These are phyloP conservation scores for Lithophane ornitopus DNA, from an alignment of 2,888 invertebrate genomes.

Conservation along the genomic window DNA sequence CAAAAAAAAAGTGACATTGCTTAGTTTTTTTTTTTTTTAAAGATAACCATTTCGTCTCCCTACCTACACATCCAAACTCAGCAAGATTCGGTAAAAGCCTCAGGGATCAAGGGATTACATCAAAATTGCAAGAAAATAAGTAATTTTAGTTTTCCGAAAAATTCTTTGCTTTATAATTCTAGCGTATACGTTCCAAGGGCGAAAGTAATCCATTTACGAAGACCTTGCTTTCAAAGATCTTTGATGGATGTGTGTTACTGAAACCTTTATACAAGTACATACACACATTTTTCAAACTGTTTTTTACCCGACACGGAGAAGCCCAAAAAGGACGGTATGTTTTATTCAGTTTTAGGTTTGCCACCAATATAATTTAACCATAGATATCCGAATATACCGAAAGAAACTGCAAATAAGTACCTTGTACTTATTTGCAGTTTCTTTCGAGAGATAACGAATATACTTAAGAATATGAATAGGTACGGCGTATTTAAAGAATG, in stretches of 20 bases:
- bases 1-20: too few relatives aligned
- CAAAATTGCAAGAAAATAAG: slow-evolving; percentile 30
- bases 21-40: too few relatives aligned
- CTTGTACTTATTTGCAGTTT: not conserved
- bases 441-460: too few relatives aligned
- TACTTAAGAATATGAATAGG: not conserved
- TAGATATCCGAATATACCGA: too few relatives aligned
- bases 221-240: slow-evolving; percentile 23
- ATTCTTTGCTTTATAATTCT: slow-evolving; percentile 19
- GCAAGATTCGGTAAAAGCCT: slow-evolving; percentile 17
- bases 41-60: not conserved
- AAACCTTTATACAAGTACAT: slow-evolving; percentile 5
- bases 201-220: slow-evolving; percentile 44
- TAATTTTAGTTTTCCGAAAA: slow-evolving; percentile 37
- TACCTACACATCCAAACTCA: slow-evolving; percentile 2
- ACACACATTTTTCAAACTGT: not conserved
- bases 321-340: not conserved
- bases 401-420: too few relatives aligned
- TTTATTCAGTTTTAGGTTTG: not conserved
- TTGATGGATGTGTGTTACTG: slow-evolving; percentile 40
- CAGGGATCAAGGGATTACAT: slow-evolving; percentile 28
- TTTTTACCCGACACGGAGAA: not conserved
- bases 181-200: not conserved
- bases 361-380: too few relatives aligned
- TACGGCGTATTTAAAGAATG: not conserved